These are phyloP conservation scores for Grapholita molesta DNA, from an alignment of 1,140 invertebrate genomes.

Conservation along the genomic window DNA sequence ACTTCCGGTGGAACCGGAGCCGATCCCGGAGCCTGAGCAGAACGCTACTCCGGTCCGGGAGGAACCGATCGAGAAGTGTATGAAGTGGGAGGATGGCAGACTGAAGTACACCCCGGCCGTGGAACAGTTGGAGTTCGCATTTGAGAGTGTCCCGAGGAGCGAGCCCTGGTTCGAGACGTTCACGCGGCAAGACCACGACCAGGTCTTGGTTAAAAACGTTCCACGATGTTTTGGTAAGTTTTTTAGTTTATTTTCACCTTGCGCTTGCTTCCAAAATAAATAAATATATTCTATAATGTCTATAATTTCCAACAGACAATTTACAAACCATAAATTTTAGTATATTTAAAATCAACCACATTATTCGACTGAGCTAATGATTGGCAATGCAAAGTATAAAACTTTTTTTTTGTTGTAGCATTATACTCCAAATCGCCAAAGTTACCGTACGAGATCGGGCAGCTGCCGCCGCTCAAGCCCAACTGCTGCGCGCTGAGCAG, in stretches of 20 bases:
- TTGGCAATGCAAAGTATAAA: too few relatives aligned
- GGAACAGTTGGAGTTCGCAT: slow-evolving; percentile 85
- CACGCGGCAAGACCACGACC: slow-evolving; percentile 84
- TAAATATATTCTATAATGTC: too few relatives aligned
- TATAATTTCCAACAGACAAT: too few relatives aligned
- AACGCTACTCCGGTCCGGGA: slow-evolving; percentile 40
- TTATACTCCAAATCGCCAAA: slow-evolving; percentile 80
- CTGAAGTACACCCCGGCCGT: slow-evolving; percentile 79
- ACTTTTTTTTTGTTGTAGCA: slow-evolving; percentile 58
- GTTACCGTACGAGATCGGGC: slow-evolving; percentile 87
- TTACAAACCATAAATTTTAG: too few relatives aligned
- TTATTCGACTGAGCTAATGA: too few relatives aligned
- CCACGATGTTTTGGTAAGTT: slow-evolving; percentile 72
- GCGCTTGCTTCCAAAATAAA: too few relatives aligned
- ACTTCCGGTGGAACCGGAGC: slow-evolving; percentile 21
- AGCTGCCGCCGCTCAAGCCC: slow-evolving; percentile 79
- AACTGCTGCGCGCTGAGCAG: slow-evolving; percentile 74
- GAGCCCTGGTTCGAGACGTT: slow-evolving; percentile 90
- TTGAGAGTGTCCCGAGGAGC: slow-evolving; percentile 84
- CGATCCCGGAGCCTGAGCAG: slow-evolving; percentile 25
- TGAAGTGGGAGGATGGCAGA: slow-evolving; percentile 67
- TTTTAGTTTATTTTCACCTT: too few relatives aligned
- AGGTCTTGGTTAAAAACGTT: slow-evolving; percentile 77
- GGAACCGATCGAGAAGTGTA: slow-evolving; percentile 51
- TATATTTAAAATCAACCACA: too few relatives aligned